A percentile compares a stretch with the other conserved stretches of the same genome.
phyloP scores from a whole-genome alignment of 2,888 invertebrate genomes.

The Athalia rosae region DNA sequence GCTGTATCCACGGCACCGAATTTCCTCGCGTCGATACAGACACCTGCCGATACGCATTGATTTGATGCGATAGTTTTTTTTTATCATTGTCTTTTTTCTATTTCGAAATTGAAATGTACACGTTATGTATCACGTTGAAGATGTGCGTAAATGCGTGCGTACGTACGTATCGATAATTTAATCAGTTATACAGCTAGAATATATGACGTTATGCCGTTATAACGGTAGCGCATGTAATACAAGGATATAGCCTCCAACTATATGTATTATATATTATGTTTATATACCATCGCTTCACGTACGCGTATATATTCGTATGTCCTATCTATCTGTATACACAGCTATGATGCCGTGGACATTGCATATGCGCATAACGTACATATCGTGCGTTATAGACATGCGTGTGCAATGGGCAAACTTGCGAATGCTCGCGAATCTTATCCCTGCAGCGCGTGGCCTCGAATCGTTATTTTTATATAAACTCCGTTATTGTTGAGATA shows the following conservation, averaged over 20 bases:
- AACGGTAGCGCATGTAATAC: too few species aligned
- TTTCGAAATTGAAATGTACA: not conserved
- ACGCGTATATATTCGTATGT: too few species aligned
- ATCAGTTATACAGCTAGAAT: too few species aligned
- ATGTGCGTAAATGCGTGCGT: not conserved
- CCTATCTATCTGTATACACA: not conserved
- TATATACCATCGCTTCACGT: too few species aligned
- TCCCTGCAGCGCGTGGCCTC: constrained; percentile 1
- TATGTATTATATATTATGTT: too few species aligned
- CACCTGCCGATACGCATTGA: too few species aligned
- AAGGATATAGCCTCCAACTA: too few species aligned
- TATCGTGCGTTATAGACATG: not conserved
- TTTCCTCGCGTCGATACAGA: too few species aligned
- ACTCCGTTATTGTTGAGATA: constrained; percentile 29
- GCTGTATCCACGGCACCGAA: too few species aligned
- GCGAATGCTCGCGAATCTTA: constrained; percentile 17
- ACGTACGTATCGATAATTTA: not conserved
- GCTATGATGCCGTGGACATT: not conserved
- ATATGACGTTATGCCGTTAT: too few species aligned
- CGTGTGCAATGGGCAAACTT: not conserved
- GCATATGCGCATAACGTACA: not conserved
- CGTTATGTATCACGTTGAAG: not conserved
- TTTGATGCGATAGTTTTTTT: too few species aligned
- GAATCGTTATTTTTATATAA: constrained; percentile 36
- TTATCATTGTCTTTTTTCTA: too few species aligned